Evolutionary conservation across 2,797 vertebrate genomes (phyloP), one percentile per base, ranked within the genome.

Genomic region (Sebastes miniatus): DNA sequence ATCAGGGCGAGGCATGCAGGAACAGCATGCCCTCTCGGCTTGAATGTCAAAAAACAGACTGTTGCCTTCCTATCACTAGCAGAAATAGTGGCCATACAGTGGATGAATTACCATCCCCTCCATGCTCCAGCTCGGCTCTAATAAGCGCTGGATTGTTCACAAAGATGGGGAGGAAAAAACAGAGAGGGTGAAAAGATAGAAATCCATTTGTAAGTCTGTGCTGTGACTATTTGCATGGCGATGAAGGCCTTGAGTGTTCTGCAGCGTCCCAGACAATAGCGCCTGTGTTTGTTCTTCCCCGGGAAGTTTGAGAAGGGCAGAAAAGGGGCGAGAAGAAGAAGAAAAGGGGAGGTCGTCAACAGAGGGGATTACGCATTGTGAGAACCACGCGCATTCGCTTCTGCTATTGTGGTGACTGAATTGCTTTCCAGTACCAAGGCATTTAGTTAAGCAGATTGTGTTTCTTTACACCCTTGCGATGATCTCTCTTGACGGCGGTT

Each of bases 231-330:
- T 94, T 96, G 96, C 95, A 96, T 97, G 96, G 95, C 89, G 94
- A 97, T 96, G 96, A 96, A 96, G 95, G 93, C 95, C 91, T 81
- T 76, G 92, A 95, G 94, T 91, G 95, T 96, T 95, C 95, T 92
- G 94, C 92, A 92, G 90, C 79, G 87, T 91, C 92, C 88, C 77
- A 83, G 93, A 99, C 98, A 99, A 99, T 97, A 96, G 95, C 87
- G 89, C 92, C 95, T 96, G 96, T 99, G 98, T 99, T 96, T 96
- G 80, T 93, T 96, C 94, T 95, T 95, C 91, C 92, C 88, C 90
- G 83, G 94, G 91, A 94, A 94, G 92, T 92, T 93, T 93, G 88
- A 94, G 86, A 84, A 93, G 78, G 85, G 79, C 83, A 81, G 82
- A 76, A 86, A 68, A 79, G 61, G 80, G 84, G 69, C 61, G 92